A percentile compares a stretch with the other conserved stretches of the same genome.
phyloP scores from a whole-genome alignment of 1,140 invertebrate species.

The Drosophila pallidifrons region DNA sequence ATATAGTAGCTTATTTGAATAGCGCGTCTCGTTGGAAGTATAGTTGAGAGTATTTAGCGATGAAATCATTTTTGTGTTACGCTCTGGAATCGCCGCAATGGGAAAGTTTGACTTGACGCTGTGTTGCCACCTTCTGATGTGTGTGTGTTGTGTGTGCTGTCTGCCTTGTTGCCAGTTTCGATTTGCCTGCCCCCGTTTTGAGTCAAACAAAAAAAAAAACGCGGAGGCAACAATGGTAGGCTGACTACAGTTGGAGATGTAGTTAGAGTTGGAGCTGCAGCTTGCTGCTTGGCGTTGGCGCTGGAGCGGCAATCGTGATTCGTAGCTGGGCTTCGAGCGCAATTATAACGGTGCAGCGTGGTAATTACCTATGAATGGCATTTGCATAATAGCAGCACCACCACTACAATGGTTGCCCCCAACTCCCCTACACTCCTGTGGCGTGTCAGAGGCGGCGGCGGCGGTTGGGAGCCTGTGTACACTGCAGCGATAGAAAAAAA shows the following conservation, averaged over 20 bases:
- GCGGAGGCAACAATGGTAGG: conserved; percentile 6
- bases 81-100: conserved; percentile 41
- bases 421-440: neutral
- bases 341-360: conserved; percentile 84
- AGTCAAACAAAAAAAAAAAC: conserved; percentile 4
- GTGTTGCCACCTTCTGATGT: conserved; percentile 49
- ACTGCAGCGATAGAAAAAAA: conserved; percentile 49
- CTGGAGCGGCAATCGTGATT: conserved; percentile 72
- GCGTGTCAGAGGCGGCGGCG: conserved; percentile 25
- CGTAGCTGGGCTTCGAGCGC: conserved; percentile 81
- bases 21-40: neutral
- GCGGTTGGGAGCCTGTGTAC: conserved; percentile 51
- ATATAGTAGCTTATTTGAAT: conserved; percentile 18
- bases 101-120: conserved; percentile 51
- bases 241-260: neutral
- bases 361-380: conserved; percentile 84
- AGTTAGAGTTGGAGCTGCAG: neutral
- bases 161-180: conserved; percentile 67
- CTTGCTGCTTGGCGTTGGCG: conserved; percentile 16
- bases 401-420: neutral
- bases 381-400: conserved; percentile 77
- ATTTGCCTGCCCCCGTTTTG: conserved; percentile 50
- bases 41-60: conserved; percentile 16
- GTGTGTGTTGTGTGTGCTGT: conserved; percentile 1
- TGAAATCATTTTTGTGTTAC: conserved; percentile 32